Base-by-base conservation (phyloP, 2,888 invertebrate genomes). In the Eupeodes latifasciatus region DNA sequence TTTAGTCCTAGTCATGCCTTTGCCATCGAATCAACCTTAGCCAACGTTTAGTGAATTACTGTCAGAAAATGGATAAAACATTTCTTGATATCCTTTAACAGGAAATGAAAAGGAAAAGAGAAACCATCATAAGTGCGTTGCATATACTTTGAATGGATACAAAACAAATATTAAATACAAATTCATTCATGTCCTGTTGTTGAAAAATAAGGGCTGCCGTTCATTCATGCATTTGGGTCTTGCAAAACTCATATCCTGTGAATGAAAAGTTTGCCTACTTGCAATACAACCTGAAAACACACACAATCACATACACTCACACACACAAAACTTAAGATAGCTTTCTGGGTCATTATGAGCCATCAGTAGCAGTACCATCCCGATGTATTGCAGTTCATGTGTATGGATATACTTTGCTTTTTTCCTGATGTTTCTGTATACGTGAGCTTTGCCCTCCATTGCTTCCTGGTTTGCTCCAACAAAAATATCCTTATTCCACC, bases 321-420 rank as follows among this genome's bases (percentile, higher is more conserved):
- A 36, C 1, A 14, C n/a, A 79, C 61, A 67, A 34, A 57, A 75
- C 66, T 55, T 5, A 40, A 40, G 67, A 79, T 78, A 78, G 74
- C 84, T 88, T 88, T 88, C 88, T 88, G 75, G 88, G 88, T 88
- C 88, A 88, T 78, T 78, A 74, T 76, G 59, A 74, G 55, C 6
- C 27, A 36, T 11, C 9, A 2, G 59, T 51, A 36, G 14, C 9
- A 5, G 59, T 44, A 64, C 36, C 36, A 51, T 14, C 44, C 36
- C 36, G 9, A 27, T 57, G 12, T 44, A 7, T 27, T 6, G 6
- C 53, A 57, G 36, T 64, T 49, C 55, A 53, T 67, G 34, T 44
- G 34, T 36, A 66, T 44, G 19, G 27, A 27, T 27, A 27, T 27
- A 27, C 16, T 19, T 64, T 14, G 7, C 9, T 34, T 36, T 79